phyloP scores from a whole-genome alignment of 2,113 vertebrate species.

The Oryzias woworae region DNA sequence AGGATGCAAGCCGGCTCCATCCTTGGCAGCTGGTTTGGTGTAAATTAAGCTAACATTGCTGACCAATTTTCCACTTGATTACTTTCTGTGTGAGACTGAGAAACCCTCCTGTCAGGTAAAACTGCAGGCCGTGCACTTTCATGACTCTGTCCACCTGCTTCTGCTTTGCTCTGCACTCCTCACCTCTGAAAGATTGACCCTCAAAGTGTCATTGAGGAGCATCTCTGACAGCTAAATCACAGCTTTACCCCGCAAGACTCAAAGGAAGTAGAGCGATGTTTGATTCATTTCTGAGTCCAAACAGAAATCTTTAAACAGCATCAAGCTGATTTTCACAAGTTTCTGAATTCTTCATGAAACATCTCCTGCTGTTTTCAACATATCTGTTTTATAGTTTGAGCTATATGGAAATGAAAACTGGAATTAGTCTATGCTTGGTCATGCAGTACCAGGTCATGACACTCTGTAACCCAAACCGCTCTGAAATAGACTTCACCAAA shows the following conservation, averaged over 20 bases:
- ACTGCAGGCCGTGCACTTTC: slow-evolving; percentile 56
- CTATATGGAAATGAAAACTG: too few species aligned
- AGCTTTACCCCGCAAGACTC: slow-evolving; percentile 4
- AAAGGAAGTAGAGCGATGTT: slow-evolving; percentile 21
- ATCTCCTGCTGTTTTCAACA: not conserved
- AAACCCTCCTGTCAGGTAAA: slow-evolving; percentile 39
- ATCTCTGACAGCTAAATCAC: slow-evolving; percentile 33
- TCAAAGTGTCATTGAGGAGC: slow-evolving; percentile 42
- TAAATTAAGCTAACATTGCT: slow-evolving; percentile 51
- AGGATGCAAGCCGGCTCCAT: slow-evolving; percentile 4
- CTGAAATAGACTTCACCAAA: too few species aligned
- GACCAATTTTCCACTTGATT: slow-evolving; percentile 37
- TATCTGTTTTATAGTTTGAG: too few species aligned
- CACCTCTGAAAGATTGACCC: slow-evolving; percentile 33
- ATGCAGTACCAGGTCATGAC: too few species aligned
- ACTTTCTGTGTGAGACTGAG: slow-evolving; percentile 28
- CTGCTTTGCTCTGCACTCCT: slow-evolving; percentile 40
- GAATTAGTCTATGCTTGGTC: too few species aligned
- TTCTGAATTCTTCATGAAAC: not conserved
- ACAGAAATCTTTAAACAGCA: too few species aligned
- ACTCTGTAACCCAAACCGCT: too few species aligned
- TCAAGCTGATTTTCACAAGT: too few species aligned
- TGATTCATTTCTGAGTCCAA: not conserved
- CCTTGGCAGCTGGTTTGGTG: slow-evolving; percentile 28
- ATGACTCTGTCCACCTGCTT: slow-evolving; percentile 39